These are phyloP conservation scores for Palythoa grandis DNA, from an alignment of 92 coral and sea anemone genomes.

Conservation along the genomic window DNA sequence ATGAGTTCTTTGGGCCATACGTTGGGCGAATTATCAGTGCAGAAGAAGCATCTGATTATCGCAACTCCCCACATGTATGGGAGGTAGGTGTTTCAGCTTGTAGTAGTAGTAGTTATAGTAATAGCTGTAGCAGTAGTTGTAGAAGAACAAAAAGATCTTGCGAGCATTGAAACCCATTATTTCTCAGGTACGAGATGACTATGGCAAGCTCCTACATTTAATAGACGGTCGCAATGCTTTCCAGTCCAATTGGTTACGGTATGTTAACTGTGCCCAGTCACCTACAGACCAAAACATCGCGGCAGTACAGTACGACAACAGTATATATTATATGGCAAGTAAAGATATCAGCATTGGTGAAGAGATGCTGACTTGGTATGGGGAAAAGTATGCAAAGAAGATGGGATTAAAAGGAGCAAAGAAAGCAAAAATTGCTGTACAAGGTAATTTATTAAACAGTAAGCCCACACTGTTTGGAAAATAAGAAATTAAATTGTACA, in stretches of 20 bases:
- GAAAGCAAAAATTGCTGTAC: conserved; percentile 17
- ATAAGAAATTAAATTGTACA: neutral
- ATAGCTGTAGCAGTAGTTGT: neutral
- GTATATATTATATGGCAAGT: conserved; percentile 93
- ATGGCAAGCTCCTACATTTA: conserved; percentile 75
- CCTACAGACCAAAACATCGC: conserved; percentile 81
- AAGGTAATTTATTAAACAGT: conserved; percentile 5
- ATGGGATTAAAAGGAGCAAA: conserved; percentile 67
- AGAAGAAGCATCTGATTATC: conserved; percentile 70
- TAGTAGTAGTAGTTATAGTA: too few species aligned
- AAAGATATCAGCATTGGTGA: conserved; percentile 76
- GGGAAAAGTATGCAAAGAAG: conserved; percentile 80
- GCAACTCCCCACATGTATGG: conserved; percentile 85
- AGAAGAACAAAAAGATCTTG: neutral
- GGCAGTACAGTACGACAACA: conserved; percentile 92
- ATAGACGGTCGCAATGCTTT: conserved; percentile 91
- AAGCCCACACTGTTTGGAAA: neutral
- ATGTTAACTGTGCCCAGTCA: conserved; percentile 76
- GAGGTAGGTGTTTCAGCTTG: conserved; percentile 66
- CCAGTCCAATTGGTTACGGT: conserved; percentile 97
- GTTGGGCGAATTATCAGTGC: conserved; percentile 81
- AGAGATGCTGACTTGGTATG: conserved; percentile 82
- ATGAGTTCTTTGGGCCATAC: conserved; percentile 97
- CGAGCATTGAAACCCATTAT: neutral
- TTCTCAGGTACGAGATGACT: conserved; percentile 86